Base-by-base conservation (phyloP, 1,140 invertebrate species). In the Halesus radiatus region DNA sequence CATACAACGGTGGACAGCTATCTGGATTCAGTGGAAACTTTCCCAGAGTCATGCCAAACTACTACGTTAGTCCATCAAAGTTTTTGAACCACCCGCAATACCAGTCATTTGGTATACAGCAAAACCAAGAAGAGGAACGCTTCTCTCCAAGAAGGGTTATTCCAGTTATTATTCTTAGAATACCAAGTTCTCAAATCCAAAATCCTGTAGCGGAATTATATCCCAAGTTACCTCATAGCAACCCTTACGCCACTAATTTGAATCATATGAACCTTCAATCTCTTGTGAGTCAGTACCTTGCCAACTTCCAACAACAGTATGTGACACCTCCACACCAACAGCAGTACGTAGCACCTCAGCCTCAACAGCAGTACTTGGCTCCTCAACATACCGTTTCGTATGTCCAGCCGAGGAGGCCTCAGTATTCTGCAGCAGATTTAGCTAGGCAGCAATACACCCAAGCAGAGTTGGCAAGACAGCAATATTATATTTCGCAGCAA, bases 171-270 rank as follows among this genome's bases (percentile, higher is more conserved):
- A 89, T 91, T 22, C 81, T 92, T 29, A 88, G 90, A 83, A 88
- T 92, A 52, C 91, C 90, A 53, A 91, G 89, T 74, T 90, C 90
- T 53, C 91, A 90, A 78, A 84, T 92, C 10, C 88, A 87, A 58
- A 90, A 89, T 85, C 88, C 89, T 13, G 86, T 87, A 4, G 87
- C 88, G 22, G 88, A 88, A 76, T 78, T 92, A 3, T 91, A 91
- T 84, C 87, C 91, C 3, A 91, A 91, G 84, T 84, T 91, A 79
- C 91, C 91, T 5, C 84, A 88, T 29, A 88, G 86, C 80, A 89
- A 91, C 85, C 90, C 90, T 3, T 84, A 90, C 37, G 90, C 90
- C 1, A 86, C 87, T 64, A 86, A 86, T 78, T 86, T 92, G 32
- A 91, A 91, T 79, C 88, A 87, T 78, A 86, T 91, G 3, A 90